Conservation (phyloP, 2,888 invertebrate species). For the Criorhina ranunculi region DNA sequence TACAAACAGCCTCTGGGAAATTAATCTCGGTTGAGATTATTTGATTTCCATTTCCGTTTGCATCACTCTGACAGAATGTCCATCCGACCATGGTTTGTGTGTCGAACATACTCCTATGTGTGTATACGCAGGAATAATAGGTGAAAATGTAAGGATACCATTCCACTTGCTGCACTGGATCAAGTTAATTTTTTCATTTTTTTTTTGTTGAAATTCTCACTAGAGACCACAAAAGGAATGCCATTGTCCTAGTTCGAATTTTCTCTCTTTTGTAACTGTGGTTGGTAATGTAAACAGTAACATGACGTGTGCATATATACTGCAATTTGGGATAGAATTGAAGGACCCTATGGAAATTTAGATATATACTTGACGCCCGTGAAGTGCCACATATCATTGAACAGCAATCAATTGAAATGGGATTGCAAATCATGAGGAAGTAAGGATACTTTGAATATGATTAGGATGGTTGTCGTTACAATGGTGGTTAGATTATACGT, state of each 20-base stretch:
- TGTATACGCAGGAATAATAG: neutral
- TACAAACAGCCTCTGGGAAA: conserved; percentile 65
- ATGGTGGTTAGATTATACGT: neutral
- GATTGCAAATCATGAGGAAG: conserved; percentile 17
- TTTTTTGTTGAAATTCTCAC: conserved; percentile 61
- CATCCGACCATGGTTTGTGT: conserved; percentile 54
- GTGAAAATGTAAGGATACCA: conserved; percentile 32
- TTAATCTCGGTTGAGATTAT: conserved; percentile 75
- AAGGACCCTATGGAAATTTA: conserved; percentile 45
- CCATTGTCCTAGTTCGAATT: conserved; percentile 38
- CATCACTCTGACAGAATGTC: conserved; percentile 64
- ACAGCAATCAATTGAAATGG: conserved; percentile 50
- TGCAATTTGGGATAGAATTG: conserved; percentile 48
- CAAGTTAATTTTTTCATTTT: conserved; percentile 71
- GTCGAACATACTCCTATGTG: too few species aligned
- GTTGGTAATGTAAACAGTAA: neutral
- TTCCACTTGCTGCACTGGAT: conserved; percentile 63
- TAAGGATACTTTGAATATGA: conserved; percentile 51
- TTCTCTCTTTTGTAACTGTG: neutral
- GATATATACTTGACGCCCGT: conserved; percentile 1
- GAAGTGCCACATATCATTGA: conserved; percentile 18
- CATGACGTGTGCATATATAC: conserved; percentile 32
- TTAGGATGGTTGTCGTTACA: conserved; percentile 13
- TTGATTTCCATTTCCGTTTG: conserved; percentile 75
- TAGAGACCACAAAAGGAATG: conserved; percentile 25